A percentile compares a stretch with the other conserved stretches of the same genome.
These are phyloP conservation scores for Eucera pruinosa DNA, from an alignment of 2,888 invertebrate species.

Conservation along the genomic window DNA sequence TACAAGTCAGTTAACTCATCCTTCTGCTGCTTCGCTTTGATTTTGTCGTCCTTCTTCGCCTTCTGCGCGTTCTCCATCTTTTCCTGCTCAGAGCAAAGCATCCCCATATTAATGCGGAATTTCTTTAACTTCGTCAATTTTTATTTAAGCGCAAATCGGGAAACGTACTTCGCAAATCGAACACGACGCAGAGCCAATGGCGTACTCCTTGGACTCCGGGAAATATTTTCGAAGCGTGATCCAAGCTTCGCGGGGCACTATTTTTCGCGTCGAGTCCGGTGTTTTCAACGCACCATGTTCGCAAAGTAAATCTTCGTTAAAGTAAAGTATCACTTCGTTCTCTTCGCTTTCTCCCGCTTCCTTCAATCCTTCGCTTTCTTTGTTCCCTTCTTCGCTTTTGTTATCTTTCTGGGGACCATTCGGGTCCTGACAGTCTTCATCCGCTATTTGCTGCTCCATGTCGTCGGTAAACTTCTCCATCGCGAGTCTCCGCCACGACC, in stretches of 20 bases:
- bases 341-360: constrained; percentile 70
- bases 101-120: no score
- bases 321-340: constrained; percentile 81
- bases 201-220: constrained; percentile 82
- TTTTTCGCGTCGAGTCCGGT: constrained; percentile 81
- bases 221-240: constrained; percentile 85
- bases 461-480: constrained; percentile 79
- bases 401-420: constrained; percentile 46
- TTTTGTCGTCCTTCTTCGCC: constrained; percentile 80
- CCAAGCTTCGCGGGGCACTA: constrained; percentile 86
- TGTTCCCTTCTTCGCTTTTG: constrained; percentile 59
- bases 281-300: constrained; percentile 84
- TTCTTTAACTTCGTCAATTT: background rate
- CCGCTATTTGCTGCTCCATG: constrained; percentile 74
- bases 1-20: constrained; percentile 79
- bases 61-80: constrained; percentile 77
- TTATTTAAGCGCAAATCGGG: background rate
- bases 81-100: no score
- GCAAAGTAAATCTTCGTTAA: constrained; percentile 86
- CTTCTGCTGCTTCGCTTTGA: constrained; percentile 80
- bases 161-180: constrained; percentile 76
- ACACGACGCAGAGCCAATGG: constrained; percentile 78
- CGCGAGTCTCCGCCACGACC: constrained; percentile 85
- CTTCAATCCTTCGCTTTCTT: constrained; percentile 68
- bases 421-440: constrained; percentile 55